A percentile compares a stretch with the other conserved stretches of the same genome.
Evolutionary conservation across 2,113 vertebrate species (phyloP).

Genomic region (Heterocephalus glaber): DNA sequence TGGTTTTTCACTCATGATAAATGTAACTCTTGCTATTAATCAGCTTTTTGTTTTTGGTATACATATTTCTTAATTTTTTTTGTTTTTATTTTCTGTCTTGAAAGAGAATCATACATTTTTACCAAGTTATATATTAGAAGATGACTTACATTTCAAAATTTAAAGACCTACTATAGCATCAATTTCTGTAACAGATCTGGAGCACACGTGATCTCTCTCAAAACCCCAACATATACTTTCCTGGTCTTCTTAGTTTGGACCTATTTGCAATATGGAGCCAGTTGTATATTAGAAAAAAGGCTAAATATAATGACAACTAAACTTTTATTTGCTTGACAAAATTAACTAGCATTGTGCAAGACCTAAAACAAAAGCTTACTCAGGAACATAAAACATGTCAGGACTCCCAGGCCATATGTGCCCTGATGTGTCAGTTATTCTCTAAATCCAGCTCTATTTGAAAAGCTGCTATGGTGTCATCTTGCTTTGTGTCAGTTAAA

Average conservation of each 20-base stretch:
- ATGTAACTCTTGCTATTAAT: too few species aligned
- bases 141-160: background rate
- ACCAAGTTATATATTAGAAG: background rate
- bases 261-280: background rate
- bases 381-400: background rate
- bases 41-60: too few species aligned
- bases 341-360: background rate
- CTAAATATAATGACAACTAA: background rate
- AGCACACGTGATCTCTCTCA: background rate
- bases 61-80: too few species aligned
- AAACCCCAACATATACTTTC: background rate
- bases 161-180: background rate
- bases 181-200: background rate
- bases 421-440: background rate
- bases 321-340: conserved; percentile 34
- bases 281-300: background rate
- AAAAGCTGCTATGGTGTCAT: conserved; percentile 50
- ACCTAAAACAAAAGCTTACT: conserved; percentile 13
- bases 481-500: conserved; percentile 12
- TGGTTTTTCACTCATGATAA: too few species aligned
- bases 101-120: background rate
- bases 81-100: background rate
- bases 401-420: background rate
- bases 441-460: conserved; percentile 1
- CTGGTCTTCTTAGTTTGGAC: background rate